Percentiles rank a stretch among this genome's conserved stretches.
Conservation (phyloP, 1,140 invertebrate genomes). For the Chironomus tepperi region DNA sequence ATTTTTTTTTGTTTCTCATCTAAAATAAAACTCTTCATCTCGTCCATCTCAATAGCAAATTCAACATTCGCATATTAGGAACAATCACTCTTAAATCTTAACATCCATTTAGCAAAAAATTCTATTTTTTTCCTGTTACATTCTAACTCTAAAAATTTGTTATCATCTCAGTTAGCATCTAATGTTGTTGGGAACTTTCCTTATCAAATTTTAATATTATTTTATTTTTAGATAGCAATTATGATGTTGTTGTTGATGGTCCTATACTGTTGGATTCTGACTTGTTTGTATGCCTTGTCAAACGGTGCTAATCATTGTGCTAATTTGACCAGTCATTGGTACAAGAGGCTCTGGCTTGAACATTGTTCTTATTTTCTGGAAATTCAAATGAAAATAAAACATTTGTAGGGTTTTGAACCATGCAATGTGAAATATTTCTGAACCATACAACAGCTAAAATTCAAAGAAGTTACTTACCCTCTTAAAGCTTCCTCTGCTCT, state of each 20-base stretch:
- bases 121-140: neutral
- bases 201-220: neutral
- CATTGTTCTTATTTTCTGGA: slow-evolving; percentile 31
- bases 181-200: neutral
- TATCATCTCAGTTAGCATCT: neutral
- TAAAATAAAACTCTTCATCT: neutral
- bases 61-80: neutral
- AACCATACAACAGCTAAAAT: too few relatives aligned
- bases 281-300: slow-evolving; percentile 30
- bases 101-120: neutral
- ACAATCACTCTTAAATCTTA: neutral
- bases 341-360: slow-evolving; percentile 33
- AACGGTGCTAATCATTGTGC: slow-evolving; percentile 35
- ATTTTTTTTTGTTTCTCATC: neutral
- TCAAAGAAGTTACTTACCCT: too few relatives aligned
- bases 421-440: too few relatives aligned
- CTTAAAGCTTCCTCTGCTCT: slow-evolving; percentile 60
- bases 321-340: slow-evolving; percentile 35
- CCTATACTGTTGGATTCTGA: neutral
- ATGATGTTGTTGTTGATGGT: slow-evolving; percentile 24
- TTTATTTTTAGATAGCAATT: neutral
- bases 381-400: neutral
- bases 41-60: neutral
- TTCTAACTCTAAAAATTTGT: neutral
- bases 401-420: too few relatives aligned